Evolutionary conservation across 2,797 vertebrate genomes (phyloP), one percentile per base, ranked within the genome.

Genomic region (Sparidentex hasta): DNA sequence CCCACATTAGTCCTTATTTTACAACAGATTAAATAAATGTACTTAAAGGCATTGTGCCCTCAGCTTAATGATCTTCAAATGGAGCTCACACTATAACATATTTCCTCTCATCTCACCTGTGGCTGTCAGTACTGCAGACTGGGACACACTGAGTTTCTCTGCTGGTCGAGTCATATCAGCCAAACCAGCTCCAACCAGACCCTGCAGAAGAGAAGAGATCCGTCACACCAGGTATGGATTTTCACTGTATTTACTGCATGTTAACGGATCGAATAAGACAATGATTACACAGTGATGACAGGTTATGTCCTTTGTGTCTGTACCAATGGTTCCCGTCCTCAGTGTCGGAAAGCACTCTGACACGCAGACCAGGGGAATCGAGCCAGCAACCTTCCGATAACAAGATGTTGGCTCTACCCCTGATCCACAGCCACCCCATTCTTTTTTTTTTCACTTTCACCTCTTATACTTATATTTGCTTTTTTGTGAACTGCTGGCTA

Each of bases 111-210:
- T 38, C 59, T 86, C 84, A 99, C 98, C 98, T 96, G 98, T 99
- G 71, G 98, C 98, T 63, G 90, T 98, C 71, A 99, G 92, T 14
- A 99, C 98, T 38, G 83, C 95, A 81, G 98, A 99, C 65, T 99
- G 98, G 51, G 97, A 96, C 27, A 92, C 86, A 78, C 98, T 99
- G 74, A 99, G 96, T 89, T 99, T 99, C 0, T 99, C 97, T 77
- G 98, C 97, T 80, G 98, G 98, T 84, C 98, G 97, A 56, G 96
- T 95, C 97, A 99, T 95, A 75, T 99, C 98, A 86, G 98, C 98
- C 92, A 99, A 91, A 51, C 98, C 98, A 76, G 98, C 98, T 11
- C 85, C 8, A 48, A 99, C 98, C 92, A 99, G 94, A 23, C 97
- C 96, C 98, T 99, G 91, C 0, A 50, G 23, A 58, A 4, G 38